Percentiles rank a stretch among this genome's conserved stretches.
phyloP scores from a whole-genome alignment of 2,113 vertebrate species.

The Colossoma macropomum region DNA sequence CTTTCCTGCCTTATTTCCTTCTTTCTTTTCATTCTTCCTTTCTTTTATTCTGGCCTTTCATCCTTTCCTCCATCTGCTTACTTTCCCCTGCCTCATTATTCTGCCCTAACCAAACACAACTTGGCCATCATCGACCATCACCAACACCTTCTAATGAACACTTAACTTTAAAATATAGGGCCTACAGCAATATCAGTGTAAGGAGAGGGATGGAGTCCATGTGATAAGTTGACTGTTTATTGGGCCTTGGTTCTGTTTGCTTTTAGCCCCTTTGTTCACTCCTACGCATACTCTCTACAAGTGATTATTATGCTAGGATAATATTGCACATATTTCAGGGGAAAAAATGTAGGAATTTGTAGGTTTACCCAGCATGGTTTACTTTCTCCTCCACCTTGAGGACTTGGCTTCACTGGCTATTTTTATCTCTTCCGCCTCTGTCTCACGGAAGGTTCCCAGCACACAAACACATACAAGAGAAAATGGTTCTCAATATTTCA shows the following conservation, averaged over 20 bases:
- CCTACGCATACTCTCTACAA: not conserved
- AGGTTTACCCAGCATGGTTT: not conserved
- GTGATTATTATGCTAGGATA: constrained; percentile 12
- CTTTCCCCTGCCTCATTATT: not conserved
- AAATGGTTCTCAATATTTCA: constrained; percentile 34
- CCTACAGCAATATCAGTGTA: not conserved
- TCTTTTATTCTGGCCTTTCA: not conserved
- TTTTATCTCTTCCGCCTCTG: constrained; percentile 52
- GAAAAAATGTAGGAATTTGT: constrained; percentile 23
- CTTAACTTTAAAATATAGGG: not conserved
- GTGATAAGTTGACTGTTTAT: not conserved
- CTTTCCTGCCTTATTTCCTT: not conserved
- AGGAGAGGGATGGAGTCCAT: constrained; percentile 8
- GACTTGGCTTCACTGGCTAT: constrained; percentile 53
- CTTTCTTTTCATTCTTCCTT: not conserved
- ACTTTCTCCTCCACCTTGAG: constrained; percentile 33
- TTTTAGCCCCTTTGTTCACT: not conserved
- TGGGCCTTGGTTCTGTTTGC: not conserved
- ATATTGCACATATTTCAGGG: constrained; percentile 14
- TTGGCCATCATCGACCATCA: not conserved
- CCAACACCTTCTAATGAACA: not conserved
- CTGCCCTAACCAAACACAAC: not conserved
- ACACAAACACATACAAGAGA: constrained; percentile 22
- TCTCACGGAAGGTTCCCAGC: constrained; percentile 30
- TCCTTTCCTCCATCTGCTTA: not conserved